A percentile compares a stretch with the other conserved stretches of the same genome.
These are phyloP conservation scores for Panthera uncia DNA, from an alignment of 2,113 vertebrate genomes.

Conservation along the genomic window DNA sequence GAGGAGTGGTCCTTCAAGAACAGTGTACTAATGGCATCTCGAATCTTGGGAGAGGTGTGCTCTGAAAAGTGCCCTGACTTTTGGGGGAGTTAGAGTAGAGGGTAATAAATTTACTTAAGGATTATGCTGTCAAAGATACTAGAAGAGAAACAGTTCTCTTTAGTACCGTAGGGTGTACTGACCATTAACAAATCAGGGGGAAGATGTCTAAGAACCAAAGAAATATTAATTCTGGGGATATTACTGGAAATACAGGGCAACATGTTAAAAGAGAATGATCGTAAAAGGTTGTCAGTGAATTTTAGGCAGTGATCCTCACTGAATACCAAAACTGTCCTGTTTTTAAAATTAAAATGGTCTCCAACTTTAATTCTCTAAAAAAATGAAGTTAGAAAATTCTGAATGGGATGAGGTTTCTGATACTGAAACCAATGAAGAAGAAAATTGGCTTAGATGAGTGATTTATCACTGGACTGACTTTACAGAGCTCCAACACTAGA, in stretches of 20 bases:
- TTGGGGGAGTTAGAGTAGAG: fast-evolving
- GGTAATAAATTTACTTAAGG: neutral
- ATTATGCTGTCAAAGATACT: neutral
- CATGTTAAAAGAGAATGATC: neutral
- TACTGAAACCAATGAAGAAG: neutral
- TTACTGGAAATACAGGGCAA: neutral
- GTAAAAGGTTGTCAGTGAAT: neutral
- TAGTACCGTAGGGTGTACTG: neutral
- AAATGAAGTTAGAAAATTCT: neutral
- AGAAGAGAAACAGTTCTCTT: neutral
- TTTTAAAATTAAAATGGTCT: neutral
- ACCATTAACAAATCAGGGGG: neutral
- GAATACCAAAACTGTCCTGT: neutral
- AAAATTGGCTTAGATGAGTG: neutral
- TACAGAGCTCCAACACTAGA: neutral
- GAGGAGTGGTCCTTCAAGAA: neutral
- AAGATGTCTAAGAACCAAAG: neutral
- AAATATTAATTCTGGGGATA: neutral
- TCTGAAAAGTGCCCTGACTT: neutral
- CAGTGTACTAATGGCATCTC: neutral
- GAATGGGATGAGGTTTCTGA: neutral
- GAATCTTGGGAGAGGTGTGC: neutral
- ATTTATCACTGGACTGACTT: neutral
- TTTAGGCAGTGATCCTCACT: neutral
- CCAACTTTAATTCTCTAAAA: neutral